Evolutionary conservation across 2,113 vertebrate genomes (phyloP).

Genomic region (Eulemur macaco): DNA sequence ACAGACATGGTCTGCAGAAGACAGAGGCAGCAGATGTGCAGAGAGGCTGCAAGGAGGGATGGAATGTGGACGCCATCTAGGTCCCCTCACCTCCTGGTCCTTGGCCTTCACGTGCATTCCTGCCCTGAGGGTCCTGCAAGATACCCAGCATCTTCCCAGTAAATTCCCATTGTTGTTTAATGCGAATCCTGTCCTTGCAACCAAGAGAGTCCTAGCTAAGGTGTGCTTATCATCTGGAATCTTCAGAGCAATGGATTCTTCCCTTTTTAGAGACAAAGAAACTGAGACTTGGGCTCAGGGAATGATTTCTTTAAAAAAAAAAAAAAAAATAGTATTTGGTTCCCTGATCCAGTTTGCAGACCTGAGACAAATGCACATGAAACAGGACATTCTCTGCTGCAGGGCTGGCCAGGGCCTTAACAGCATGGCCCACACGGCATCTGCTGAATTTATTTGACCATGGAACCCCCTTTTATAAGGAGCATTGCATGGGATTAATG

Average conservation of each 20-base stretch:
- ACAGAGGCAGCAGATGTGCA: background rate
- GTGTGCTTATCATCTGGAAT: background rate
- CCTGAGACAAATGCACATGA: background rate
- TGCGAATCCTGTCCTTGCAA: background rate
- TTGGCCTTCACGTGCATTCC: accelerated
- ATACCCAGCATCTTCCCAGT: background rate
- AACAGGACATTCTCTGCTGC: too few species aligned
- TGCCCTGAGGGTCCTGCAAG: accelerated
- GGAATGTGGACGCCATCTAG: background rate
- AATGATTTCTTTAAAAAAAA: background rate
- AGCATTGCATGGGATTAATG: background rate
- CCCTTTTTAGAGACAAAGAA: background rate
- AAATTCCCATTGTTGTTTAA: background rate
- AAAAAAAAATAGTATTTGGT: too few species aligned
- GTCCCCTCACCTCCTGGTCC: background rate
- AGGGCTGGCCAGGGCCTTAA: background rate
- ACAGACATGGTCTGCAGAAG: background rate
- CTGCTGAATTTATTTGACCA: background rate
- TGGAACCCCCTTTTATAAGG: background rate
- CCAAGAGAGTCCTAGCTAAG: background rate
- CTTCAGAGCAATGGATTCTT: background rate
- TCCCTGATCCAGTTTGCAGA: background rate
- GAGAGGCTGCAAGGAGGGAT: background rate
- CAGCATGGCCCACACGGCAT: background rate
- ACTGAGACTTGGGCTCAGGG: background rate